These are phyloP conservation scores for Danio albolineatus DNA, from an alignment of 2,797 vertebrate genomes.

Conservation along the genomic window DNA sequence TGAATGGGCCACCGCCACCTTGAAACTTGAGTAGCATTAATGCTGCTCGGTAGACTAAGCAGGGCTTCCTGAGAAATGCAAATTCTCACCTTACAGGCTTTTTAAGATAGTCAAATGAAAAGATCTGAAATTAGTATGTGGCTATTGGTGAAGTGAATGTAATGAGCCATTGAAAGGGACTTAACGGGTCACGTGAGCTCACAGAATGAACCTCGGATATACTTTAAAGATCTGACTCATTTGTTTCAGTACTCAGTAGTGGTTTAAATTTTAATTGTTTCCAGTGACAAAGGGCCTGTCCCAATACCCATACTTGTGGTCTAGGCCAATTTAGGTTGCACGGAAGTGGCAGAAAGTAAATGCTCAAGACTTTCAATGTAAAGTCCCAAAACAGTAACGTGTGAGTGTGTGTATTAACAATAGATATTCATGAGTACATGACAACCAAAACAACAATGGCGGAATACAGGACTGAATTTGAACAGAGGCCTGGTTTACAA, in stretches of 20 bases:
- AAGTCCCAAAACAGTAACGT: too few species aligned
- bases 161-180: not conserved
- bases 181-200: not conserved
- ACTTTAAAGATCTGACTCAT: conserved; percentile 5
- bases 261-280: not conserved
- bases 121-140: not conserved
- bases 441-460: too few species aligned
- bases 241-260: not conserved
- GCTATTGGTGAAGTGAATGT: not conserved
- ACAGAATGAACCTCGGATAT: not conserved
- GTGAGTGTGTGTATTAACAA: too few species aligned
- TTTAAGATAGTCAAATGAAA: conserved; percentile 2
- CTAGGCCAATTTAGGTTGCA: not conserved
- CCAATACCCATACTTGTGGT: not conserved
- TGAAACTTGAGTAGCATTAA: too few species aligned
- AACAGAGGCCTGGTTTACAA: too few species aligned
- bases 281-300: not conserved
- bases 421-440: too few species aligned
- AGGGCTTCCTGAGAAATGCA: not conserved
- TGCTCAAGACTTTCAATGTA: not conserved
- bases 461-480: too few species aligned
- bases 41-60: not conserved
- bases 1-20: too few species aligned
- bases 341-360: too few species aligned
- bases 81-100: not conserved